These are phyloP conservation scores for Pogona vitticeps DNA, from an alignment of 2,113 vertebrate genomes.

Conservation along the genomic window DNA sequence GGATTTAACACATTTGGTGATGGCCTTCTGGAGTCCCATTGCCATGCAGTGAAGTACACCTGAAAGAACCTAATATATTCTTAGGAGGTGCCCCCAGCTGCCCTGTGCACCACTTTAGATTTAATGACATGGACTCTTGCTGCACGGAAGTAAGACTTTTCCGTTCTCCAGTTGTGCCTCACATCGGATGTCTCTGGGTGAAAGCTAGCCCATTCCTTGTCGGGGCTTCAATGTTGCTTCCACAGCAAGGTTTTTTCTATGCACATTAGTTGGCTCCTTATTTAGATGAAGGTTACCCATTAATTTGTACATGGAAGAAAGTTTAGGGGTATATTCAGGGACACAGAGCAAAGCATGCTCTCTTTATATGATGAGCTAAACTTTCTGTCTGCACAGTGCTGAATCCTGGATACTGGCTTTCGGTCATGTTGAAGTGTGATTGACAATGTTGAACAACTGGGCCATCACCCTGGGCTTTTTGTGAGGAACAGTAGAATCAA, in stretches of 20 bases:
- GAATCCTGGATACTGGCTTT: neutral
- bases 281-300: neutral
- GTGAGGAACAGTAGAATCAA: too few relatives aligned
- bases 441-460: neutral
- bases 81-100: neutral
- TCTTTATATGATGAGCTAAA: neutral
- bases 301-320: neutral
- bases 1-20: neutral
- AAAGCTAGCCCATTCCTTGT: too few relatives aligned
- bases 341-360: neutral
- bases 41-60: neutral
- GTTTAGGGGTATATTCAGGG: neutral
- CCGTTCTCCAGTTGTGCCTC: too few relatives aligned
- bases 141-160: neutral
- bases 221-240: neutral
- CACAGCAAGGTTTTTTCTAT: neutral
- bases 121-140: neutral
- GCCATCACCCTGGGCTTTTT: too few relatives aligned
- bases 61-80: neutral
- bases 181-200: too few relatives aligned
- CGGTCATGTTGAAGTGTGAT: neutral
- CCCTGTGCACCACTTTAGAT: neutral
- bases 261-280: neutral
- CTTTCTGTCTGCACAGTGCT: neutral
- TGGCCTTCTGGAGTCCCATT: neutral